Evolutionary conservation across 2,797 vertebrate genomes (phyloP), one percentile per base, ranked within the genome.

Genomic region (Menidia menidia): DNA sequence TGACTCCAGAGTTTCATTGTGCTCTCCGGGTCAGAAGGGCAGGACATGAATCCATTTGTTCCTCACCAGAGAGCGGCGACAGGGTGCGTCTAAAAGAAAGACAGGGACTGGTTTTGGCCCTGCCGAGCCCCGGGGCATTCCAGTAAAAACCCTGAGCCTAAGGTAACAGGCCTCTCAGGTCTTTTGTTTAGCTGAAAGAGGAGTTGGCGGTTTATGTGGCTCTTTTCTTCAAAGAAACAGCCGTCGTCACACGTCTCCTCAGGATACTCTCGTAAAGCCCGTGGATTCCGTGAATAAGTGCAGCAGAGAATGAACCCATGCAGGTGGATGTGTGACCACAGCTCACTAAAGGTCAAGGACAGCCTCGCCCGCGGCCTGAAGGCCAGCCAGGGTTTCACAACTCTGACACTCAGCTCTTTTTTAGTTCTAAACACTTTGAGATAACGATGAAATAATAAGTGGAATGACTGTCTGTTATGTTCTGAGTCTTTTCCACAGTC

Each of bases 261-360:
- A 3, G 73, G 87, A 81, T 41, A 58, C 61, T 33, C 65, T 67
- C 62, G 57, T 85, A 86, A 84, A 88, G 43, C 61, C 58, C 63
- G 31, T 43, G 42, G 59, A 82, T 81, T 71, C 41, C 44, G 44
- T 50, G 51, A 65, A 73, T 57, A 79, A 75, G 61, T 71, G 73
- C 55, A 6, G 52, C 42, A 33, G 8, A n/a, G 39, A 57, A 52
- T 1, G 4, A 13, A 53, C 64, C 82, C 59, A 32, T 73, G 82
- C 57, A 25, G 5, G 70, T 67, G 61, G 62, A 74, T 51, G 73
- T 50, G 62, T 43, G 60, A 72, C 8, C 16, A 14, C 2, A 25
- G 76, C 70, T 82, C 68, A 63, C 19, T 60, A 50, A 55, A 73
- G 77, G 79, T 72, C 71, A 60, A 4, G n/a, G 45, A 12, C 39